These are phyloP conservation scores for Leptura quadrifasciata DNA, from an alignment of 2,888 invertebrate species.

Conservation along the genomic window DNA sequence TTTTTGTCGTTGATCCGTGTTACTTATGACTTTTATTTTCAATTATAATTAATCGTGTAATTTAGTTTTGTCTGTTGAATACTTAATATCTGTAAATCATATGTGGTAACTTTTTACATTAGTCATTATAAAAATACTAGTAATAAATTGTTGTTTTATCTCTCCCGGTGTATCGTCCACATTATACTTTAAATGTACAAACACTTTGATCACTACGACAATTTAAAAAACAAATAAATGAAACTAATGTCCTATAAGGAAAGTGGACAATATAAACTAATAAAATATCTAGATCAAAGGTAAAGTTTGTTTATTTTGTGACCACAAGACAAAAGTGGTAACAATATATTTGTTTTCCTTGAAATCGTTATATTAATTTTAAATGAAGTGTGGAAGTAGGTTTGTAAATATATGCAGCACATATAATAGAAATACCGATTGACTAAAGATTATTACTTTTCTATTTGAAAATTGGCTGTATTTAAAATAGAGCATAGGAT, in stretches of 20 bases:
- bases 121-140: neutral
- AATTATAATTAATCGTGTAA: no score
- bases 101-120: no score
- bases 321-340: neutral
- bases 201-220: neutral
- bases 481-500: no score
- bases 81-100: no score
- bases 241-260: neutral
- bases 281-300: neutral
- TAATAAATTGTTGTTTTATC: neutral
- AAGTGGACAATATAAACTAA: neutral
- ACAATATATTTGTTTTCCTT: neutral
- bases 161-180: neutral
- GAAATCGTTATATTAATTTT: conserved; percentile 2
- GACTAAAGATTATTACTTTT: neutral
- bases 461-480: no score
- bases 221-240: neutral
- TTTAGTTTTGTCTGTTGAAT: no score
- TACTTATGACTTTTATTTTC: no score
- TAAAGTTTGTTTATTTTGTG: neutral
- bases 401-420: neutral
- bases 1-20: no score
- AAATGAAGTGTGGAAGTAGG: neutral
- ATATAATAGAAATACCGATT: neutral
- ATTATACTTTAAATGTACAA: neutral